Percentiles rank a stretch among this genome's conserved stretches.
Evolutionary conservation across 2,113 vertebrate genomes (phyloP).

Genomic region (Phoenicopterus ruber): DNA sequence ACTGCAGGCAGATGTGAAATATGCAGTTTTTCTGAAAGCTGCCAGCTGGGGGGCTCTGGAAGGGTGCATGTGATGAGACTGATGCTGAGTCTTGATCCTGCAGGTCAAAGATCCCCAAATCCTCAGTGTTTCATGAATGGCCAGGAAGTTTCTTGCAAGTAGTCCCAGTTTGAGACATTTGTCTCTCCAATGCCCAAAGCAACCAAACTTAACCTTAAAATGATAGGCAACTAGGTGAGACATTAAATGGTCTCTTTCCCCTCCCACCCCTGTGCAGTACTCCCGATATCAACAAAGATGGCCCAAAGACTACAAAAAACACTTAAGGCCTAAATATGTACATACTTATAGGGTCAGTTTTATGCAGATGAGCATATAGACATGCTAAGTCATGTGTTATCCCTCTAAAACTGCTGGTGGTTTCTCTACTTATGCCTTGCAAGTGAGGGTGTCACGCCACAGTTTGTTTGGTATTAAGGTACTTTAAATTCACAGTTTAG

Average conservation of each 20-base stretch:
- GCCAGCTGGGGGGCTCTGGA: neutral
- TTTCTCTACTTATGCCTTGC: neutral
- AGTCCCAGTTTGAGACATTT: neutral
- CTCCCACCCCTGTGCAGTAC: neutral
- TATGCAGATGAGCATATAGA: neutral
- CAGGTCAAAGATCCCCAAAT: neutral
- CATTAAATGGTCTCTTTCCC: neutral
- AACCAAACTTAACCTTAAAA: neutral
- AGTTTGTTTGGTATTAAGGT: neutral
- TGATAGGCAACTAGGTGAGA: neutral
- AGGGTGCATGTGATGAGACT: neutral
- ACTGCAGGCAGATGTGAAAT: neutral
- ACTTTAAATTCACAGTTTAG: neutral
- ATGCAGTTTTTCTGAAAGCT: neutral
- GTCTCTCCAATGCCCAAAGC: neutral
- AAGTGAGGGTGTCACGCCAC: neutral
- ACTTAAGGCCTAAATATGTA: neutral
- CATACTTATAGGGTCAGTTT: neutral
- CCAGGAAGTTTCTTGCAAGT: neutral
- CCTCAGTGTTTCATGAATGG: neutral
- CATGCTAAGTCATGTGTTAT: neutral
- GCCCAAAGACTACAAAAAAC: neutral
- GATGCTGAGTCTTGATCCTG: neutral
- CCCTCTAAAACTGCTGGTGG: neutral
- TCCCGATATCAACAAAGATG: neutral